Evolutionary conservation across 2,888 invertebrate genomes (phyloP).

Genomic region (Trachelus stipa): DNA sequence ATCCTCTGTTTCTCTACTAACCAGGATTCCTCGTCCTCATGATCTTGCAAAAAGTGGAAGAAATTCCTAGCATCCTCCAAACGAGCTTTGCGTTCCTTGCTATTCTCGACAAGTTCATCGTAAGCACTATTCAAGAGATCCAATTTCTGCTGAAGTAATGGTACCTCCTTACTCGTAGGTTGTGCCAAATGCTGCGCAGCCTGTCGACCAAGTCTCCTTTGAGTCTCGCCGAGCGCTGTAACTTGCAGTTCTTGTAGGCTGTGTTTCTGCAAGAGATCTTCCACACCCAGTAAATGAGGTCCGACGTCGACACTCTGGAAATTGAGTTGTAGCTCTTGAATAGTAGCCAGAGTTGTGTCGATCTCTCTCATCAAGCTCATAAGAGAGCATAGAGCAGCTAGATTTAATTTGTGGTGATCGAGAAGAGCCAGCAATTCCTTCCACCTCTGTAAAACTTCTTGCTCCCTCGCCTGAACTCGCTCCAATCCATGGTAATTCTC

Average conservation of each 20-base stretch:
- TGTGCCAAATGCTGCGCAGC: slow-evolving; percentile 62
- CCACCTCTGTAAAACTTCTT: slow-evolving; percentile 90
- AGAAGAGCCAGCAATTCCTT: slow-evolving; percentile 84
- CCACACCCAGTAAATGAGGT: slow-evolving; percentile 93
- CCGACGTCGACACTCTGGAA: slow-evolving; percentile 90
- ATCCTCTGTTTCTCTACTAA: slow-evolving; percentile 93
- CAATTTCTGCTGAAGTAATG: slow-evolving; percentile 77
- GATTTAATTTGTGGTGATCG: slow-evolving; percentile 83
- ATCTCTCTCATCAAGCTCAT: slow-evolving; percentile 93
- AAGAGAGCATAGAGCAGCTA: slow-evolving; percentile 83
- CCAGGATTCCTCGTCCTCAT: slow-evolving; percentile 98
- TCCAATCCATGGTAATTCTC: slow-evolving; percentile 94
- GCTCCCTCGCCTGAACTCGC: slow-evolving; percentile 76
- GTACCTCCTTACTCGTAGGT: slow-evolving; percentile 59
- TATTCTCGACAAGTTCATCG: slow-evolving; percentile 78
- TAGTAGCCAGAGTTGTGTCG: slow-evolving; percentile 86
- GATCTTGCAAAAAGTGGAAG: slow-evolving; percentile 95
- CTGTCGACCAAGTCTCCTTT: slow-evolving; percentile 80
- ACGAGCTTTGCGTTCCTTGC: slow-evolving; percentile 82
- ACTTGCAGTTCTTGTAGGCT: slow-evolving; percentile 88
- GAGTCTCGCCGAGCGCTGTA: slow-evolving; percentile 87
- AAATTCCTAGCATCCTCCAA: slow-evolving; percentile 94
- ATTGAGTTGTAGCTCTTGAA: slow-evolving; percentile 83
- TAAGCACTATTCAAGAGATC: slow-evolving; percentile 83
- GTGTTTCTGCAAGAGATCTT: slow-evolving; percentile 94